These are phyloP conservation scores for Conus canariensis DNA, from an alignment of 2,888 invertebrate species.

Conservation along the genomic window DNA sequence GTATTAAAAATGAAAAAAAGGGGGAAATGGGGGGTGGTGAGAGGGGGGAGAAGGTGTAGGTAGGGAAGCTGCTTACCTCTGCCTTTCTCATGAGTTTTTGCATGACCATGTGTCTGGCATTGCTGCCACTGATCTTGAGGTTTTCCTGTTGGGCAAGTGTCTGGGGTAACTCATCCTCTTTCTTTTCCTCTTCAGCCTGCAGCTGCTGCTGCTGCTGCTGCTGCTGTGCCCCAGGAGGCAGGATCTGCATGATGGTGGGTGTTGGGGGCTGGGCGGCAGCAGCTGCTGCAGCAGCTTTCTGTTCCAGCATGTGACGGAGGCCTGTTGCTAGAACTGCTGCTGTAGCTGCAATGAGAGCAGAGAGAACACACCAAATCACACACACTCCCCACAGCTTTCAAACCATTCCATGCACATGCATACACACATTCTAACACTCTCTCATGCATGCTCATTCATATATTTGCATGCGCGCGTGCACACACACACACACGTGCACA, in stretches of 20 bases:
- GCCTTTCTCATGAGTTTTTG: slow-evolving; percentile 93
- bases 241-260: slow-evolving; percentile 19
- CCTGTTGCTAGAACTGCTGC: slow-evolving; percentile 42
- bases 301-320: slow-evolving; percentile 41
- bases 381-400: not conserved
- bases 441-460: not conserved
- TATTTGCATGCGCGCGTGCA: not conserved
- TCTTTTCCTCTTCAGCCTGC: slow-evolving; percentile 74
- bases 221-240: not conserved
- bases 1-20: no score
- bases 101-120: slow-evolving; percentile 91
- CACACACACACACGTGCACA: not conserved
- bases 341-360: slow-evolving; percentile 25
- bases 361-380: slow-evolving; percentile 28
- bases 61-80: slow-evolving; percentile 76
- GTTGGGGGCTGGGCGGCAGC: slow-evolving; percentile 50
- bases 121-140: slow-evolving; percentile 85
- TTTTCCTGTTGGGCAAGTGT: slow-evolving; percentile 81
- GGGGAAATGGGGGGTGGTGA: no score
- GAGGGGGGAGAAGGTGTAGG: no score
- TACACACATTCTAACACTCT: not conserved
- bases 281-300: slow-evolving; percentile 60
- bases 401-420: not conserved
- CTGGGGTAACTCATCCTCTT: slow-evolving; percentile 78
- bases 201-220: slow-evolving; percentile 32